Evolutionary conservation across 2,113 vertebrate species (phyloP).

Genomic region (Corythornis madagascariensis): DNA sequence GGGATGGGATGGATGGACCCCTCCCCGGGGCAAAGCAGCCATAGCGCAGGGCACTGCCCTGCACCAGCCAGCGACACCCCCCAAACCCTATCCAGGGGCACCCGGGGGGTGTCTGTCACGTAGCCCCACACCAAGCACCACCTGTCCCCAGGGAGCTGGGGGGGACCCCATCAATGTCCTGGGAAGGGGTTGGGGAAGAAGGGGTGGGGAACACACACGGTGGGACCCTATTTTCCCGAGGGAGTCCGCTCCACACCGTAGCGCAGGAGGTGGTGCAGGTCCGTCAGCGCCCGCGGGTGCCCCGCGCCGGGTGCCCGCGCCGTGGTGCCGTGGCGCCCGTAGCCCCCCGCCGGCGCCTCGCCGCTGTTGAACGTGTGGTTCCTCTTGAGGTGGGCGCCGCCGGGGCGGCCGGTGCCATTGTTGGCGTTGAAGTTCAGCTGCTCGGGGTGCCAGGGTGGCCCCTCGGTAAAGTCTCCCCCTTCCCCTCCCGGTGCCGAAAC

Average conservation of each 20-base stretch:
- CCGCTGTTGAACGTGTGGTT: constrained; percentile 80
- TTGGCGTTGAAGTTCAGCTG: constrained; percentile 86
- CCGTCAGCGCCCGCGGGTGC: constrained; percentile 79
- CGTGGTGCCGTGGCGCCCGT: constrained; percentile 72
- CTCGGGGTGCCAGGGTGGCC: constrained; percentile 82
- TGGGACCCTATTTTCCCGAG: constrained; percentile 68
- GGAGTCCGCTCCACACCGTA: constrained; percentile 85
- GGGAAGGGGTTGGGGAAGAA: background rate
- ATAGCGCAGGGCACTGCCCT: constrained; percentile 5
- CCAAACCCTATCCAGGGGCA: background rate
- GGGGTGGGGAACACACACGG: background rate
- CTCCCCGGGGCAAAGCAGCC: background rate
- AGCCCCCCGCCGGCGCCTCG: constrained; percentile 35
- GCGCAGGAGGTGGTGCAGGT: constrained; percentile 86
- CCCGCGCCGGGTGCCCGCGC: constrained; percentile 39
- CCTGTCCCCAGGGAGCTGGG: background rate
- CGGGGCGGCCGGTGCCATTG: constrained; percentile 67
- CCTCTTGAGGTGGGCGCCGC: constrained; percentile 74
- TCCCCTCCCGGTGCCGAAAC: constrained; percentile 88
- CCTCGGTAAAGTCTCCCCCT: constrained; percentile 71
- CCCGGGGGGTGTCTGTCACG: background rate
- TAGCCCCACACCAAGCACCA: background rate
- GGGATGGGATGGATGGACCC: background rate
- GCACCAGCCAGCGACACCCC: background rate
- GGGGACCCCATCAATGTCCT: background rate